Base-by-base conservation (phyloP, 2,797 vertebrate genomes). In the Cuculus canorus region DNA sequence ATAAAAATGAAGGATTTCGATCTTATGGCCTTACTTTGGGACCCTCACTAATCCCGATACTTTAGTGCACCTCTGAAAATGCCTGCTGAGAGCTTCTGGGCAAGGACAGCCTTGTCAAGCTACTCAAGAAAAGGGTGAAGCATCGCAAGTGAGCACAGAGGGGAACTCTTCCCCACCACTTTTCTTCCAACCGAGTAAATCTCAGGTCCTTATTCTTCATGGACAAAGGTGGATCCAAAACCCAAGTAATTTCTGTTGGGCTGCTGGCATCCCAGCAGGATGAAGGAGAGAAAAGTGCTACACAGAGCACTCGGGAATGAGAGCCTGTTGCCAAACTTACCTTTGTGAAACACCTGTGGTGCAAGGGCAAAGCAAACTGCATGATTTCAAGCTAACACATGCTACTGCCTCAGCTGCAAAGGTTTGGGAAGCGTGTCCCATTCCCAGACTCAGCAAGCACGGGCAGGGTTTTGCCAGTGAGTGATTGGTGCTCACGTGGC, bases 1-100 rank as follows among this genome's bases (percentile, higher is more conserved):
- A 75, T 91, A 92, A 95, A 93, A 97, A 90, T 48, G 56, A 90
- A 92, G 25, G 68, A 95, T 96, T 88, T 93, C 64, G 78, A 18
- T 73, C 64, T 88, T 33, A 18, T 5, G 10, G 72, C 82, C 59
- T 86, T 69, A 70, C 28, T 69, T 28, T 66, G 85, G 65, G 77
- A 86, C 33, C 54, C 73, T 86, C 21, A 12, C 69, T 78, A 59
- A 72, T 63, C 47, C 54, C 37, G 69, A 27, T 23, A 33, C 70
- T 78, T 77, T 30, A 60, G 60, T 37, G 32, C 56, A 73, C 50
- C 25, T 28, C 27, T 52, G 50, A 52, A 52, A 52, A 52, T 16
- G 27, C 50, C 50, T 28, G 13, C 50, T 17, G 15, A 81, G 65
- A 52, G 70, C 19, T 80, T 37, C 53, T 25, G 71, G 30, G 52